Percentiles rank a stretch among this genome's conserved stretches.
phyloP scores from a whole-genome alignment of 2,113 vertebrate species.

The Uria lomvia region DNA sequence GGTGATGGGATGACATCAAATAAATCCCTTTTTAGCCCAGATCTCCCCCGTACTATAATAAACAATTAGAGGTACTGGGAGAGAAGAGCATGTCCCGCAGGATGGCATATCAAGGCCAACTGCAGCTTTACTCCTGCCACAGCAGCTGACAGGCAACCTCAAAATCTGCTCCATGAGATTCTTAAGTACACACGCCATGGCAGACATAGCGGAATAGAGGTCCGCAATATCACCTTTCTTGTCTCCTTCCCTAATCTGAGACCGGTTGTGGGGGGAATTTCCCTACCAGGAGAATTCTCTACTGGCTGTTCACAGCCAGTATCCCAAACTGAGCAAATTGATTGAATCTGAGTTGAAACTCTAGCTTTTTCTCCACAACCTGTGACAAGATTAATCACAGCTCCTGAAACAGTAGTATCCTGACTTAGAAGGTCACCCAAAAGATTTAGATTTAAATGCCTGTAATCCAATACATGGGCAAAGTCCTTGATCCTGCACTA shows the following conservation, averaged over 20 bases:
- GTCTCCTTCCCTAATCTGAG: not conserved
- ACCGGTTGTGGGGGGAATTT: not conserved
- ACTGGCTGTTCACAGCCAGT: not conserved
- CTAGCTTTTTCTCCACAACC: not conserved
- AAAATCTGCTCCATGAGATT: not conserved
- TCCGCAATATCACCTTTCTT: not conserved
- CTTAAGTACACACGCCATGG: not conserved
- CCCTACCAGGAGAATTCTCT: not conserved
- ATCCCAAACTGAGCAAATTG: not conserved
- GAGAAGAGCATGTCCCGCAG: not conserved
- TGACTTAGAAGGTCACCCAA: not conserved
- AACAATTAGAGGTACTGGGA: not conserved
- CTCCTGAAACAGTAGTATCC: conserved; percentile 9
- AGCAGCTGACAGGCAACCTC: not conserved
- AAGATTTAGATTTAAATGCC: conserved; percentile 7
- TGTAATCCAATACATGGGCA: not conserved
- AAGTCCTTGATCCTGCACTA: not conserved
- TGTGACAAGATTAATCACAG: conserved; percentile 6
- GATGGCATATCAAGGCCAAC: rapidly evolving
- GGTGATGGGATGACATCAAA: not conserved
- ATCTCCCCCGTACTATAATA: not conserved
- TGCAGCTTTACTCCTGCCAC: not conserved
- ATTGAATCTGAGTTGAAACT: not conserved
- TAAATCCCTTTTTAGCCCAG: not conserved
- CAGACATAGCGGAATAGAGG: not conserved